Conservation (phyloP, 64 coral and sea anemone genomes). For the Pocillopora damicornis region DNA sequence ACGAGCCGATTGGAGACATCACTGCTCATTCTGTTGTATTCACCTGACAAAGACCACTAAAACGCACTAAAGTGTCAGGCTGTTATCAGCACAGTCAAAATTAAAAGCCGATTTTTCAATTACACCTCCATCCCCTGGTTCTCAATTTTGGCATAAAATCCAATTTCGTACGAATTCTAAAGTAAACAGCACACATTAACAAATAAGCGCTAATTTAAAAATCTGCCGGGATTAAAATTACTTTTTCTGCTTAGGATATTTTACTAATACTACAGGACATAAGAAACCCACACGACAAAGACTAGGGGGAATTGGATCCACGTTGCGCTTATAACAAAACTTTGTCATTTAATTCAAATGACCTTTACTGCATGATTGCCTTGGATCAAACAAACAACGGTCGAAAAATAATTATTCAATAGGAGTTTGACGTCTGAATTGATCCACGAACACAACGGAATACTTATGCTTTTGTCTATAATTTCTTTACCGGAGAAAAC, state of each 20-base stretch:
- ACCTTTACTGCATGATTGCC: not conserved
- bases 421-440: not conserved
- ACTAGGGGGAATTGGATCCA: not conserved
- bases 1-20: not conserved
- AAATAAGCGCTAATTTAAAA: conserved; percentile 27
- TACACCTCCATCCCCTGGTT: not conserved
- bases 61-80: not conserved
- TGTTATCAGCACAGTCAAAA: not conserved
- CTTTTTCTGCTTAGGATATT: not conserved
- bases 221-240: not conserved
- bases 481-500: not conserved
- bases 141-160: not conserved
- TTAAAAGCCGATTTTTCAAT: not conserved
- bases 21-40: not conserved
- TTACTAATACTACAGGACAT: not conserved
- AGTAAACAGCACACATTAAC: conserved; percentile 20
- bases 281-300: not conserved
- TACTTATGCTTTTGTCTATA: not conserved
- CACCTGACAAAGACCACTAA: no score
- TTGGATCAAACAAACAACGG: conserved; percentile 9
- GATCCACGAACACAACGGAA: not conserved
- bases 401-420: not conserved
- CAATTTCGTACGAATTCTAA: not conserved
- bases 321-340: not conserved
- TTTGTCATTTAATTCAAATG: conserved; percentile 2